Conservation (phyloP, 2,113 vertebrate genomes). For the Austrofundulus limnaeus region DNA sequence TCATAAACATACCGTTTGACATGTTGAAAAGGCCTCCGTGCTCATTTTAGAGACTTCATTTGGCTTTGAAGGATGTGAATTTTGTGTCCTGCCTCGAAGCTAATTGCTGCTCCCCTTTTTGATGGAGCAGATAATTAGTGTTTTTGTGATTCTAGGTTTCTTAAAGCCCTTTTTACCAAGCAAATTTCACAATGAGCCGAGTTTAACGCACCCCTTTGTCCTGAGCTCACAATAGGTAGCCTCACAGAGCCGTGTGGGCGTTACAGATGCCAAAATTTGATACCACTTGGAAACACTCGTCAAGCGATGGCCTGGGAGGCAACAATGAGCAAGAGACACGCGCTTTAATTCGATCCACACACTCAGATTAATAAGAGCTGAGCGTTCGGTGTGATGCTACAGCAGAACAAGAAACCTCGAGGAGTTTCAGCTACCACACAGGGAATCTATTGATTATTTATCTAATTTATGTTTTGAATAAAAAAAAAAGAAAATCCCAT, state of each 20-base stretch:
- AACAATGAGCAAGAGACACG: constrained; percentile 64
- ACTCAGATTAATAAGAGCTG: constrained; percentile 59
- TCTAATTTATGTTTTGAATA: constrained; percentile 38
- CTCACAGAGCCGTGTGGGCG: constrained; percentile 10
- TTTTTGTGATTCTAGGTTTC: not conserved
- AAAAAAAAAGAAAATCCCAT: constrained; percentile 27
- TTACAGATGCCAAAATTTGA: constrained; percentile 60
- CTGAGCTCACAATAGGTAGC: constrained; percentile 8
- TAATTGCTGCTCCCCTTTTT: not conserved
- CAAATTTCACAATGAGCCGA: not conserved
- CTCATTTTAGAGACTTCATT: constrained; percentile 13
- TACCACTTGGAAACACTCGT: constrained; percentile 52
- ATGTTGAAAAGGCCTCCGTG: not conserved
- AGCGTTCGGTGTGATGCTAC: constrained; percentile 32
- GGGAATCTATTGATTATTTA: constrained; percentile 41
- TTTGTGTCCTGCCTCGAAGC: constrained; percentile 4
- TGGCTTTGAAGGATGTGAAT: not conserved
- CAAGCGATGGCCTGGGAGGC: constrained; percentile 68
- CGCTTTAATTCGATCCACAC: constrained; percentile 58
- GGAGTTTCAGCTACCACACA: constrained; percentile 1
- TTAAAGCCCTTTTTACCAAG: not conserved
- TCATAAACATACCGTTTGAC: not conserved
- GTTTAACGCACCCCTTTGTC: not conserved
- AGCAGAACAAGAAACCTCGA: constrained; percentile 21
- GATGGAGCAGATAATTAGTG: not conserved